Percentiles rank a stretch among this genome's conserved stretches.
These are phyloP conservation scores for Pseudomyrmex gracilis DNA, from an alignment of 1,140 invertebrate genomes.

Conservation along the genomic window DNA sequence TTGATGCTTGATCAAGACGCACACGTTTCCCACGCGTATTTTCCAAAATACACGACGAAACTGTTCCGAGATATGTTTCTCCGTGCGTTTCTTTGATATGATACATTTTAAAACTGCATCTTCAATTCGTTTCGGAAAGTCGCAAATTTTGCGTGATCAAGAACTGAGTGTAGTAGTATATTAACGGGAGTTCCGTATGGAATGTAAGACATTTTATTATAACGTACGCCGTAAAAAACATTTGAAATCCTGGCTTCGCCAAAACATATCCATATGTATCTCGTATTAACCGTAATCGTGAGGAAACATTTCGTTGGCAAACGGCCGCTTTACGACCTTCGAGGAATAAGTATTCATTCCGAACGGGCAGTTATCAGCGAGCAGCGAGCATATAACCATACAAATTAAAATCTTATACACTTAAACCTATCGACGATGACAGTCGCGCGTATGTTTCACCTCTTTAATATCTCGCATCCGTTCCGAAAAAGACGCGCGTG, in stretches of 20 bases:
- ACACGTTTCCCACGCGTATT: background rate
- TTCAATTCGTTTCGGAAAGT: no score
- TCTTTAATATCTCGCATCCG: constrained; percentile 42
- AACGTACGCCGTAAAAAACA: constrained; percentile 23
- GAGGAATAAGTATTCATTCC: constrained; percentile 46
- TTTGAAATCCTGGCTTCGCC: constrained; percentile 27
- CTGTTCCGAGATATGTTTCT: background rate
- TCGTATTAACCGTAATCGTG: constrained; percentile 36
- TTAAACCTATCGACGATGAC: constrained; percentile 48
- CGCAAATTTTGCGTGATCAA: constrained; percentile 15
- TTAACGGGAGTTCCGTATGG: constrained; percentile 21
- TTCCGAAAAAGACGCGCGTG: constrained; percentile 34
- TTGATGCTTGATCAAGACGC: background rate
- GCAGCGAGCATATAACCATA: constrained; percentile 42
- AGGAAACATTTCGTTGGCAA: constrained; percentile 15
- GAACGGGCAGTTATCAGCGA: constrained; percentile 33
- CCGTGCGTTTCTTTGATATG: background rate
- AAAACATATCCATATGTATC: constrained; percentile 46
- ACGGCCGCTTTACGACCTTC: constrained; percentile 59
- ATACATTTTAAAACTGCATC: background rate
- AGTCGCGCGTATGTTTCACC: constrained; percentile 34
- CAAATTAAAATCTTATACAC: constrained; percentile 64
- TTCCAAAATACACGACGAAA: background rate
- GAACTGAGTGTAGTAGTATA: background rate
- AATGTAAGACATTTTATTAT: constrained; percentile 30